Evolutionary conservation across 2,113 vertebrate genomes (phyloP).

Genomic region (Urocitellus parryii): DNA sequence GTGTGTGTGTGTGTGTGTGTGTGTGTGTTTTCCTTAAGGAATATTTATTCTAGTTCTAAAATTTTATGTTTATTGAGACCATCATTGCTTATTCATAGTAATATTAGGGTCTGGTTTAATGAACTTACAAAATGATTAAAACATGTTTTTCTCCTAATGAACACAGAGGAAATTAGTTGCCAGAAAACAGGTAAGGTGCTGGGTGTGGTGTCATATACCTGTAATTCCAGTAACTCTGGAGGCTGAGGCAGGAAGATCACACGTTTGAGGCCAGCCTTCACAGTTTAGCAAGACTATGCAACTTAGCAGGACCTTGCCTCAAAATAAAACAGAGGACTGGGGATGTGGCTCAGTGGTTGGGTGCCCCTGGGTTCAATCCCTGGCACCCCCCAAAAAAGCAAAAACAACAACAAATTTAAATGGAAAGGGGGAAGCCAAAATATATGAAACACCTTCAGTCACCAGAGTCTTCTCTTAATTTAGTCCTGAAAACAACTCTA

Average conservation of each 20-base stretch:
- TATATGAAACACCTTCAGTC: neutral
- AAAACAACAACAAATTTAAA: neutral
- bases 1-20: too few relatives aligned
- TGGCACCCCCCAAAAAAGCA: neutral
- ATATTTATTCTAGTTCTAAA: constrained; percentile 56
- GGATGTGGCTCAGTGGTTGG: neutral
- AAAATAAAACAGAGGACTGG: neutral
- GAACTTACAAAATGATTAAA: constrained; percentile 55
- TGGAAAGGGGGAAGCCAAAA: neutral
- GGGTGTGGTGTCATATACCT: too few relatives aligned
- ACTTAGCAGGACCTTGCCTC: neutral
- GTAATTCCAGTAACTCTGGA: neutral
- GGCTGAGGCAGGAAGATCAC: neutral
- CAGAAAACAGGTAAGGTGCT: constrained; percentile 37
- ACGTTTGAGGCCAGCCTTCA: neutral
- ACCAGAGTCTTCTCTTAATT: neutral
- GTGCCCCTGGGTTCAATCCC: neutral
- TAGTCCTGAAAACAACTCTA: neutral
- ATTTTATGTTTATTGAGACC: constrained; percentile 46
- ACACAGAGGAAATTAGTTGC: constrained; percentile 9
- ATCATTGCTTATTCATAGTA: constrained; percentile 45
- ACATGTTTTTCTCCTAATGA: neutral
- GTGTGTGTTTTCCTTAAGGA: neutral
- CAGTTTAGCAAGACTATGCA: neutral
- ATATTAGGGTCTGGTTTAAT: constrained; percentile 41